A percentile compares a stretch with the other conserved stretches of the same genome.
Conservation (phyloP, 2,113 vertebrate species). For the Percina caprodes region DNA sequence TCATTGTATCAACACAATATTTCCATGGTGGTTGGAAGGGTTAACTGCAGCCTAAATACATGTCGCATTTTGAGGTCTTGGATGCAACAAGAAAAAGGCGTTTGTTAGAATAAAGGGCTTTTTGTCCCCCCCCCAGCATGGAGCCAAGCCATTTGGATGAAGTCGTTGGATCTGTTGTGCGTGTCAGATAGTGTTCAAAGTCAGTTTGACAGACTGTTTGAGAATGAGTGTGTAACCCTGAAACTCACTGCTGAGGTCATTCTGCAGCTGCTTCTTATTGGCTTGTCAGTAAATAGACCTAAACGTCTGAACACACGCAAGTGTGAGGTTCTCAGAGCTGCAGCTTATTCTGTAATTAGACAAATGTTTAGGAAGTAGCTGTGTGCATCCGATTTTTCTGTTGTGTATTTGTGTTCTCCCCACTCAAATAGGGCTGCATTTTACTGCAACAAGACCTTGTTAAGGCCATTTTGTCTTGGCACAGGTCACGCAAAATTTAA, state of each 20-base stretch:
- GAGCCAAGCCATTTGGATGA: slow-evolving; percentile 65
- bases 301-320: slow-evolving; percentile 32
- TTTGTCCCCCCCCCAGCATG: slow-evolving; percentile 37
- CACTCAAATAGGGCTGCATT: background rate
- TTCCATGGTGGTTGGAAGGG: slow-evolving; percentile 60
- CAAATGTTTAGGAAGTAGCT: slow-evolving; percentile 21
- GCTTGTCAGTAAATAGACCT: slow-evolving; percentile 64
- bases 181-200: slow-evolving; percentile 70
- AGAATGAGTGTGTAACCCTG: slow-evolving; percentile 50
- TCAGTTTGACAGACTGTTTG: slow-evolving; percentile 56
- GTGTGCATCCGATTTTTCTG: background rate
- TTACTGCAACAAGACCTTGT: background rate
- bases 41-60: slow-evolving; percentile 54
- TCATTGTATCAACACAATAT: slow-evolving; percentile 67
- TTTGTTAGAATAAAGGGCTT: slow-evolving; percentile 65
- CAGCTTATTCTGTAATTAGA: slow-evolving; percentile 31
- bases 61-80: slow-evolving; percentile 48
- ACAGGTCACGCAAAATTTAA: background rate
- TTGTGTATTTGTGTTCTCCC: background rate
- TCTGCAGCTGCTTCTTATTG: slow-evolving; percentile 75
- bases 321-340: slow-evolving; percentile 27
- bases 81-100: slow-evolving; percentile 70
- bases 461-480: slow-evolving; percentile 9
- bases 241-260: slow-evolving; percentile 72
- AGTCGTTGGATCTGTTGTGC: slow-evolving; percentile 51